Conservation (phyloP, 2,113 vertebrate genomes). For the Pseudolaguvia tuberculata region DNA sequence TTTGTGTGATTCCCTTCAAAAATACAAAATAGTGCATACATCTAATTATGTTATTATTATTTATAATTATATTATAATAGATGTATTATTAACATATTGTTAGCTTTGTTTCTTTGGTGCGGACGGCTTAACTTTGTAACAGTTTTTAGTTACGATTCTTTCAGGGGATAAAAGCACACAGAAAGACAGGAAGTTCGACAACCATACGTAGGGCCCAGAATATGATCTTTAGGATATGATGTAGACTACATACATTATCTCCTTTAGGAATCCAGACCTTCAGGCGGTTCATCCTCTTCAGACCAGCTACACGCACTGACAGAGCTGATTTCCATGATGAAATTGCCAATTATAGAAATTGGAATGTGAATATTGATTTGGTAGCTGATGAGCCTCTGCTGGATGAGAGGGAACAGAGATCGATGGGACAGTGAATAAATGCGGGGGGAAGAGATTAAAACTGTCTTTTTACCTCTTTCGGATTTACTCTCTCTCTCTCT, state of each 20-base stretch:
- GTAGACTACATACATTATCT: background rate
- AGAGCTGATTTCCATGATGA: conserved; percentile 55
- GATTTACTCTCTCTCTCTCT: conserved; percentile 19
- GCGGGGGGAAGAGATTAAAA: conserved; percentile 24
- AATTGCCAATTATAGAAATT: conserved; percentile 70
- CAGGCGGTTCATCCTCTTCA: too few relatives aligned
- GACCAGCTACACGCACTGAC: conserved; percentile 19
- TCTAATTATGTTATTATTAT: too few relatives aligned
- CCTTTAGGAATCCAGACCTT: too few relatives aligned
- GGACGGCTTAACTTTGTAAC: background rate
- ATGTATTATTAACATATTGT: too few relatives aligned
- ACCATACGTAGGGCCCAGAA: too few relatives aligned
- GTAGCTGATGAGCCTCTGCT: conserved; percentile 62
- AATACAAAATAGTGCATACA: too few relatives aligned
- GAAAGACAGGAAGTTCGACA: background rate
- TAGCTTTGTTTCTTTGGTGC: too few relatives aligned
- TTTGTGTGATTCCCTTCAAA: too few relatives aligned
- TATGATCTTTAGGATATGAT: too few relatives aligned
- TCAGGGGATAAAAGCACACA: background rate
- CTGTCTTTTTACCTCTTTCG: conserved; percentile 6
- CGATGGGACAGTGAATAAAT: conserved; percentile 59
- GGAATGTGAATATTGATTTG: conserved; percentile 61
- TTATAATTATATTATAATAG: too few relatives aligned
- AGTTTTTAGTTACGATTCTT: background rate
- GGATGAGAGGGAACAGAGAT: conserved; percentile 58